Evolutionary conservation across 2,888 invertebrate genomes (phyloP), one percentile per base, ranked within the genome.

Genomic region (Melinopterus prodromus): DNA sequence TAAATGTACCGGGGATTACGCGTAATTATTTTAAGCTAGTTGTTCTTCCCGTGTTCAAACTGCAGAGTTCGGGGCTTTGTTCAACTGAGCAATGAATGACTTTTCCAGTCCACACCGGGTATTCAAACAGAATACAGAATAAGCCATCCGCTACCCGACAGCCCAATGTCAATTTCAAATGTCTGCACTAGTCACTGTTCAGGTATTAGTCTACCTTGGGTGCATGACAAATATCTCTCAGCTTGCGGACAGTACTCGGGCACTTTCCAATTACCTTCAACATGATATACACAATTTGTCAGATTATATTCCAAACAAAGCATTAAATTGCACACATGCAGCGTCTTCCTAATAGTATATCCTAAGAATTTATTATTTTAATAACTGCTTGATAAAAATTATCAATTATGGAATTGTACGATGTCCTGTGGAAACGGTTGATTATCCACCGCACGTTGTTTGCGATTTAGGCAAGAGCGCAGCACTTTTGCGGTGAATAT

Each of bases 161-260:
- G 53, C 12, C 53, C 83, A 84, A 84, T 85, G 85, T 86, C 85
- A 86, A 84, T 85, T 85, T 85, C 82, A 85, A 85, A 85, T 77
- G 77, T 81, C 80, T 79, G 77, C 78, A 79, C 77, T 79, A 71
- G 77, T 53, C 79, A 70, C 37, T 72, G 81, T 53, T 53, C 79
- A 81, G 81, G 81, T 81, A 81, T 81, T 81, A 78, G 76, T 76
- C 53, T 53, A 77, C 71, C 79, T 74, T 69, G 78, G 71, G 38
- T 79, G 79, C 79, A 81, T 79, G 81, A 79, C 79, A 81, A 79
- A 78, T 79, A 77, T 77, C 79, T 79, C 78, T 77, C 81, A 79
- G 78, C 74, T 78, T 80, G 76, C 78, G 80, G 80, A 80, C 78
- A 79, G 76, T 79, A 80, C 2, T 53, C 53, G 5, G 12, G 9